Evolutionary conservation across 2,888 invertebrate genomes (phyloP), one percentile per base, ranked within the genome.

Genomic region (Odiellus spinosus): DNA sequence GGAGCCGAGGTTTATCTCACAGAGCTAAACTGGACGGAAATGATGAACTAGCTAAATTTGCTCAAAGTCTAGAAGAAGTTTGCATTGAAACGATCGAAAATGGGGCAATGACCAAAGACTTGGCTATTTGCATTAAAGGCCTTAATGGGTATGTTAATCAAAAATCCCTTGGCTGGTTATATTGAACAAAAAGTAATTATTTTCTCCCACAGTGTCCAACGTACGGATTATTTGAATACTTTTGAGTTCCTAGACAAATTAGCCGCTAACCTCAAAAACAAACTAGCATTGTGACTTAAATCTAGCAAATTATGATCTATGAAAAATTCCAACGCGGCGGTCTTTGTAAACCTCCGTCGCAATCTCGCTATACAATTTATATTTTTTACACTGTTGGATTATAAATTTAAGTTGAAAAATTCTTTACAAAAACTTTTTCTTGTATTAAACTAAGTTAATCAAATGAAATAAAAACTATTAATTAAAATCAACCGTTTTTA

Each of bases 51-150:
- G 73, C 74, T 55, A 72, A 74, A 48, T 98, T 95, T 64, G 82
- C 88, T n/a, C 74, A 80, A 57, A 77, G 78, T 19, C 71, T 98
- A 46, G 95, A 95, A 62, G 73, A 74, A 53, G 91, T 90, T 15
- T 96, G 96, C 69, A 69, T 96, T 51, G 82, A 85, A 56, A 96
- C 96, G 0, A 93, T 98, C 56, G 93, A 98, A 67, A 71, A 80
- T 47, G 96, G 96, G 26, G 71, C 75, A 56, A 93, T 98, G 91
- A 98, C 98, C 46, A 98, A 98, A 67, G 98, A 98, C 74, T 75
- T 98, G 63, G 96, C 96, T 40, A 88, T 95, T 64, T 96, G 96
- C 65, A 81, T 96, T 61, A 95, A 95, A 70, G 93, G 93, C 53
- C 82, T 86, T 77, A 61, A 61, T 50, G 77, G 73, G 67, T 80